A percentile compares a stretch with the other conserved stretches of the same genome.
phyloP scores from a whole-genome alignment of 2,888 invertebrate genomes.

The Protophormia terraenovae region DNA sequence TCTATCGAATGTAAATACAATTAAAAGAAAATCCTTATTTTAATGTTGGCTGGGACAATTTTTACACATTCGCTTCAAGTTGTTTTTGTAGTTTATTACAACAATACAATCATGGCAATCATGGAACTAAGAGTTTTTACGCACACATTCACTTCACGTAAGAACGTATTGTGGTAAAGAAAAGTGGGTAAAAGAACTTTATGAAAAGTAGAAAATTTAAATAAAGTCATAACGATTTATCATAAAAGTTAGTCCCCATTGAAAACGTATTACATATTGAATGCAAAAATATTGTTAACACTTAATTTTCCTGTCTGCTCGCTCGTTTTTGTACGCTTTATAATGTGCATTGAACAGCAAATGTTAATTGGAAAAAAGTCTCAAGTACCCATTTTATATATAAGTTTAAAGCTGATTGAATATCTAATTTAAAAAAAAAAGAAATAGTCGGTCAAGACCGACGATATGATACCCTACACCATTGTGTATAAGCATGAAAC shows the following conservation, averaged over 20 bases:
- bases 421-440: too few relatives aligned
- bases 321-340: not conserved
- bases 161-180: not conserved
- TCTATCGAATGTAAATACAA: too few relatives aligned
- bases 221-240: slow-evolving; percentile 45
- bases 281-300: slow-evolving; percentile 15
- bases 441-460: too few relatives aligned
- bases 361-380: not conserved
- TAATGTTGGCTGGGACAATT: not conserved
- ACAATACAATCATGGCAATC: slow-evolving; percentile 5
- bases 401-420: too few relatives aligned
- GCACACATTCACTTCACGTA: not conserved
- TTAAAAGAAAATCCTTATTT: too few relatives aligned
- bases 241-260: slow-evolving; percentile 25
- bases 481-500: too few relatives aligned
- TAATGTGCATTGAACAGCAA: not conserved
- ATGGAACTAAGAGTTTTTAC: not conserved
- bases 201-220: slow-evolving; percentile 9
- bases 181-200: not conserved
- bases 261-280: not conserved
- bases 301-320: slow-evolving; percentile 37
- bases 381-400: not conserved
- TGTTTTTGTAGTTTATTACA: not conserved
- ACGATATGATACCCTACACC: too few relatives aligned
- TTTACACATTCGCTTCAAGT: not conserved